Percentiles rank a stretch among this genome's conserved stretches.
Conservation (phyloP, 2,888 invertebrate genomes). For the Glaucopsyche alexis region DNA sequence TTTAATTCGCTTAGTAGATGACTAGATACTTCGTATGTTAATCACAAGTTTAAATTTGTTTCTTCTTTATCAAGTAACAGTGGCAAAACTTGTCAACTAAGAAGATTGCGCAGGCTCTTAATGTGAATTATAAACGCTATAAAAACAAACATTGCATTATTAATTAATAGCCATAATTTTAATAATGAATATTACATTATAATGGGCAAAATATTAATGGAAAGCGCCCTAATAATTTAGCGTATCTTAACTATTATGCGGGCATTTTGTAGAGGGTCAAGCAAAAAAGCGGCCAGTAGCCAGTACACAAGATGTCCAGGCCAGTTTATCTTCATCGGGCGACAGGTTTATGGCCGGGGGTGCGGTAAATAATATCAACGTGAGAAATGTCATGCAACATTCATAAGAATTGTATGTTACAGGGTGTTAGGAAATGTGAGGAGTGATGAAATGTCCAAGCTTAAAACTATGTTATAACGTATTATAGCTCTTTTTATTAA, state of each 20-base stretch:
- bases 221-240: neutral
- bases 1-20: too few relatives aligned
- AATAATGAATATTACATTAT: neutral
- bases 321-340: slow-evolving; percentile 71
- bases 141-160: neutral
- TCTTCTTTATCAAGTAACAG: too few relatives aligned
- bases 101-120: too few relatives aligned
- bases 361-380: slow-evolving; percentile 73
- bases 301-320: slow-evolving; percentile 55
- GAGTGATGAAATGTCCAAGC: neutral
- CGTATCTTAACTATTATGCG: slow-evolving; percentile 36
- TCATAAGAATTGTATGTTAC: slow-evolving; percentile 54
- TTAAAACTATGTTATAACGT: too few relatives aligned
- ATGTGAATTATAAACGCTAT: too few relatives aligned
- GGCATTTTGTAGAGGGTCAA: slow-evolving; percentile 56
- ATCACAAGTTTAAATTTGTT: too few relatives aligned
- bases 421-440: slow-evolving; percentile 30
- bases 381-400: slow-evolving; percentile 74
- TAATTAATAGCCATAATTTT: neutral
- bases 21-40: too few relatives aligned
- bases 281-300: slow-evolving; percentile 55
- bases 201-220: neutral
- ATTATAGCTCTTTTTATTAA: too few relatives aligned
- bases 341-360: slow-evolving; percentile 71
- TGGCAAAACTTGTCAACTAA: too few relatives aligned